A percentile compares a stretch with the other conserved stretches of the same genome.
Evolutionary conservation across 1,140 invertebrate species (phyloP).

Genomic region (Aphis gossypii): DNA sequence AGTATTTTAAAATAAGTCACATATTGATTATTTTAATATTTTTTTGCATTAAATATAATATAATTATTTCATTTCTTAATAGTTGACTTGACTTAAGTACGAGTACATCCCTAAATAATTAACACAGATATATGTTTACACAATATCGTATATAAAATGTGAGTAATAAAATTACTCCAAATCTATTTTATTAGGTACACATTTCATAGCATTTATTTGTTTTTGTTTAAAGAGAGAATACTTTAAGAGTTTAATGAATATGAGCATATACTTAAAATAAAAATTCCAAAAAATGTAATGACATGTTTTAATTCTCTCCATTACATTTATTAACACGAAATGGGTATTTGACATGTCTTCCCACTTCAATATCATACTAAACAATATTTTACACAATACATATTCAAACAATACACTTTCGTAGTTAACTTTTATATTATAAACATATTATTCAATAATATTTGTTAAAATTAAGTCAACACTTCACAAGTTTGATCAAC

Average conservation of each 20-base stretch:
- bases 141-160: not conserved
- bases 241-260: no score
- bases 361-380: not conserved
- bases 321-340: not conserved
- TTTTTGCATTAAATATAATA: no score
- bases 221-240: no score
- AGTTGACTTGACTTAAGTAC: not conserved
- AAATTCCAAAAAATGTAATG: not conserved
- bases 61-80: not conserved
- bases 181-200: not conserved
- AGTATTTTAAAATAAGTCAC: not conserved
- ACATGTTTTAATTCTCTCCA: not conserved
- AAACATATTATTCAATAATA: not conserved
- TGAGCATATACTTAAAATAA: no score
- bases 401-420: not conserved
- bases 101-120: not conserved
- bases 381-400: not conserved
- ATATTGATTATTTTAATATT: not conserved
- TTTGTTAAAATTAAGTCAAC: not conserved
- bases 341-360: not conserved
- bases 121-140: not conserved
- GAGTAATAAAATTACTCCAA: not conserved
- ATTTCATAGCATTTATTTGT: not conserved
- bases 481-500: not conserved
- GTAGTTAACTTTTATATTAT: not conserved